Base-by-base conservation (phyloP, 2,113 vertebrate genomes). In the Apaloderma vittatum region DNA sequence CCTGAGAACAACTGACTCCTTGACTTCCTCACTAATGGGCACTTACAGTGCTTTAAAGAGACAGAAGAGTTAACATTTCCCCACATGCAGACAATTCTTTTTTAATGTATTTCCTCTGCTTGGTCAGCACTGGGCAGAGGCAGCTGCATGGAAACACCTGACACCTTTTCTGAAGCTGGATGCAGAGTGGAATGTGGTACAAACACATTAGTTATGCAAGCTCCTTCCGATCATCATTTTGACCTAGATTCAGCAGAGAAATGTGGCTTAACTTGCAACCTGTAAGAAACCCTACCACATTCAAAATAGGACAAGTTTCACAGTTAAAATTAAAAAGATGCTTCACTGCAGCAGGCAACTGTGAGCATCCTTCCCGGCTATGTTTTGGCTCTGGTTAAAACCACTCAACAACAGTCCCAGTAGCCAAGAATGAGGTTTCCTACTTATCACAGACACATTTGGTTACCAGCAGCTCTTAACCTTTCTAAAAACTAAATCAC, bases 11-110 rank as follows among this genome's bases (percentile, higher is more conserved):
- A 67, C 32, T 20, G 90, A 88, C 68, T 93, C 96, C 86, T 90
- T 91, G 52, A 59, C 77, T 96, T 94, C 88, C 96, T 96, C 70
- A n/a, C 77, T 96, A 97, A 96, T 88, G 77, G 84, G 27, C 89
- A 86, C 71, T 96, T 91, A 83, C 12, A 70, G 27, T 8, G 11
- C 68, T 93, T 94, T 86, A 74, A 85, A 92, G 62, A 76, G 58
- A 58, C 46, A 59, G 15, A 84, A 54, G 73, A 90, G 58, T 96
- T 95, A 95, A 96, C 43, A 59, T 67, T 89, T 95, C 40, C 40
- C 46, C 73, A 76, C 74, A 72, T 12, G 37, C 2, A 90, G 63
- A 52, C 66, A 88, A 37, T 54, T 93, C 7, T 51, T 94, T 96
- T 94, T 70, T 92, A 74, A 89, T 55, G 15, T 34, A 75, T 89